Percentiles rank a stretch among this genome's conserved stretches.
Evolutionary conservation across 2,113 vertebrate genomes (phyloP).

Genomic region (Scomber japonicus): DNA sequence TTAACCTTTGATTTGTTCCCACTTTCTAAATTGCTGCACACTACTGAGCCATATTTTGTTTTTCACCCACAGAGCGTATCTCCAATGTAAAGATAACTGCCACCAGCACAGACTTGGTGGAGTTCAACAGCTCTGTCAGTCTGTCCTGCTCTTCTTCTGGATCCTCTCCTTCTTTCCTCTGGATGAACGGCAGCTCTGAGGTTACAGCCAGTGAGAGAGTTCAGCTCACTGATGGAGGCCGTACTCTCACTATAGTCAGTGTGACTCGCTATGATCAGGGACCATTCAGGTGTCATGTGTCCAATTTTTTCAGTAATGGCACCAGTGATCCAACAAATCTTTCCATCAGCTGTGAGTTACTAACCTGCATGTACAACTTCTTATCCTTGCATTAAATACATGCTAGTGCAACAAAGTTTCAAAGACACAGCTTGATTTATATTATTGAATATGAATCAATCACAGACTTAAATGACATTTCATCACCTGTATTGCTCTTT

Average conservation of each 20-base stretch:
- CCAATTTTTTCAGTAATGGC: conserved; percentile 31
- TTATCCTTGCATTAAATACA: too few species aligned
- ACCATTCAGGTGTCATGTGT: conserved; percentile 22
- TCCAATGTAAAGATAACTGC: conserved; percentile 10
- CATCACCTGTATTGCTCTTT: too few species aligned
- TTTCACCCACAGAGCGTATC: conserved; percentile 29
- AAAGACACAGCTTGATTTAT: too few species aligned
- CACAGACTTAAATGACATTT: too few species aligned
- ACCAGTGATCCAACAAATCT: conserved; percentile 23
- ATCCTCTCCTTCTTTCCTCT: conserved; percentile 57
- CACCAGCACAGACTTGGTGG: conserved; percentile 40
- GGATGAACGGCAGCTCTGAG: conserved; percentile 71
- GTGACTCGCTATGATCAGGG: conserved; percentile 62
- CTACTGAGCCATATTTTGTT: too few species aligned
- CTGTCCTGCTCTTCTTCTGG: conserved; percentile 66
- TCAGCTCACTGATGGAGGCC: conserved; percentile 50
- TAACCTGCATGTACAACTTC: background rate
- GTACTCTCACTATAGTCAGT: conserved; percentile 51
- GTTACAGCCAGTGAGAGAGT: conserved; percentile 60
- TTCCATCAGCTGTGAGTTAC: conserved; percentile 50
- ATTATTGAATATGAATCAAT: too few species aligned
- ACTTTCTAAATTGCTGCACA: too few species aligned
- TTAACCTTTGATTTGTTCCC: too few species aligned
- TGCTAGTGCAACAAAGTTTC: too few species aligned
- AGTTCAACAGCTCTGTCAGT: conserved; percentile 46